These are phyloP conservation scores for Benitochromis conjunctus DNA, from an alignment of 2,113 vertebrate genomes.

Conservation along the genomic window DNA sequence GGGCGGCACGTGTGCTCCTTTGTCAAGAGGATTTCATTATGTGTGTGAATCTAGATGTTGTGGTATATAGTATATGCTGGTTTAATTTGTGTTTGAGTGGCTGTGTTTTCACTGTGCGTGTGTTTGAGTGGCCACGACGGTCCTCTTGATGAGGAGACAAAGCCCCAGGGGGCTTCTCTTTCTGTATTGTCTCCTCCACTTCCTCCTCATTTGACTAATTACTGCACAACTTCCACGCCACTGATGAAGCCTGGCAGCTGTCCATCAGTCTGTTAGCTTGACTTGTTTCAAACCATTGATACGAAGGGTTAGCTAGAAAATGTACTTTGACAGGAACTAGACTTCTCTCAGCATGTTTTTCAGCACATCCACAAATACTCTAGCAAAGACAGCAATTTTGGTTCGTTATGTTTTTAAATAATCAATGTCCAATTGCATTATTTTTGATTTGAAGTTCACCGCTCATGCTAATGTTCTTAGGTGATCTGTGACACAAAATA, in stretches of 20 bases:
- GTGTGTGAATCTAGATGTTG: constrained; percentile 32
- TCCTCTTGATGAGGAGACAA: constrained; percentile 49
- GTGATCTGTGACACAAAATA: constrained; percentile 17
- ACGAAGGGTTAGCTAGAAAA: not conserved
- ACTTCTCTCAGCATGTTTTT: not conserved
- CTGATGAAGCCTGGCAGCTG: constrained; percentile 70
- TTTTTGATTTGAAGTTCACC: constrained; percentile 23
- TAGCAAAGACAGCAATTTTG: not conserved
- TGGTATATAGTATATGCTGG: not conserved
- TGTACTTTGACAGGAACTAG: not conserved
- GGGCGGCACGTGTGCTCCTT: not conserved
- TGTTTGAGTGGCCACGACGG: constrained; percentile 36
- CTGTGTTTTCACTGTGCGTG: not conserved
- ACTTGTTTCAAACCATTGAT: constrained; percentile 12
- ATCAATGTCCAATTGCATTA: constrained; percentile 56
- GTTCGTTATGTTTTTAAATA: constrained; percentile 38
- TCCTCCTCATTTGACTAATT: constrained; percentile 70
- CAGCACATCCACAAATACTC: not conserved
- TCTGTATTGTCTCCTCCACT: constrained; percentile 35
- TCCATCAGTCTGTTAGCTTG: constrained; percentile 51
- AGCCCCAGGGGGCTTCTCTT: constrained; percentile 38
- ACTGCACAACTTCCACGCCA: constrained; percentile 59
- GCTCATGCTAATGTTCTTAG: constrained; percentile 14
- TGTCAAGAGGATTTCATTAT: not conserved
- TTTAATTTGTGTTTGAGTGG: constrained; percentile 20